These are phyloP conservation scores for Actinia equina DNA, from an alignment of 64 coral and sea anemone species.

Conservation along the genomic window DNA sequence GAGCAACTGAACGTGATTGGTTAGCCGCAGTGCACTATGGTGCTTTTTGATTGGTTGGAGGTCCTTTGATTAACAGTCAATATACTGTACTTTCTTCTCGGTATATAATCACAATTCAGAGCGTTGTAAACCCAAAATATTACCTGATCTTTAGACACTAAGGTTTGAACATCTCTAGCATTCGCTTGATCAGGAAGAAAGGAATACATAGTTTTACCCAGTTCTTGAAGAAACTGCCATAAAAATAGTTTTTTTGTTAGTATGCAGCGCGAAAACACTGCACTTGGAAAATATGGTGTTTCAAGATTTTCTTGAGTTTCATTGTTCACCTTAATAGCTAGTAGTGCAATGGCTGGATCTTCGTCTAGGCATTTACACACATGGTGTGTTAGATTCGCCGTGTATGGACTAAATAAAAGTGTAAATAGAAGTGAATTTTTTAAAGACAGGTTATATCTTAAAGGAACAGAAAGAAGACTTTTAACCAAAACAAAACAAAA, in stretches of 20 bases:
- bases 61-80: too few species aligned
- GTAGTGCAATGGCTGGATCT: neutral
- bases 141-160: slow-evolving; percentile 59
- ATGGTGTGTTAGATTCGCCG: neutral
- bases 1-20: neutral
- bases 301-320: too few species aligned
- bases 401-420: neutral
- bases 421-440: neutral
- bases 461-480: neutral
- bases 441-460: neutral
- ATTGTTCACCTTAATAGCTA: slow-evolving; percentile 18
- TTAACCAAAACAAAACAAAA: neutral
- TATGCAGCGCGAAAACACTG: neutral
- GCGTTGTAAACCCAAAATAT: neutral
- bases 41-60: neutral
- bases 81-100: too few species aligned
- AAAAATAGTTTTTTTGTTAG: neutral
- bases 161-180: neutral
- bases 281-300: too few species aligned
- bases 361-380: neutral
- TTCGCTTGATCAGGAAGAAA: slow-evolving; percentile 34
- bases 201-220: slow-evolving; percentile 65
- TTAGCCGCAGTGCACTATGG: neutral
- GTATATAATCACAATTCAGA: too few species aligned
- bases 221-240: slow-evolving; percentile 37